Percentiles rank a stretch among this genome's conserved stretches.
phyloP scores from a whole-genome alignment of 2,797 vertebrate species.

The Scleropages formosus region DNA sequence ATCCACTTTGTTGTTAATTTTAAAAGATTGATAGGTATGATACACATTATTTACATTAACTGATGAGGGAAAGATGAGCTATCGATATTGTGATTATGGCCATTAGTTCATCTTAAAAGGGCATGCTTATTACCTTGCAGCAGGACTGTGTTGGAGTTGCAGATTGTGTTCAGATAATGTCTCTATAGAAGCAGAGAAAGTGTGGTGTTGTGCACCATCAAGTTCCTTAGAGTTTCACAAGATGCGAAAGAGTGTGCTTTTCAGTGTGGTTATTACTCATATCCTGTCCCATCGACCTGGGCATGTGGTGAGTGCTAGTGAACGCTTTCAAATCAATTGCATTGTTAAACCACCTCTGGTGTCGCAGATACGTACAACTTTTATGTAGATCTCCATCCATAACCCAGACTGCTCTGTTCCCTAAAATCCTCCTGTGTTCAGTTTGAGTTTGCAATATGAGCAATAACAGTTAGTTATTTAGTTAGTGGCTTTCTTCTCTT shows the following conservation, averaged over 20 bases:
- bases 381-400: neutral
- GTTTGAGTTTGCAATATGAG: neutral
- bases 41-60: no score
- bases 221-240: conserved; percentile 13
- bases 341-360: neutral
- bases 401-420: neutral
- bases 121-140: no score
- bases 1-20: no score
- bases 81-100: neutral
- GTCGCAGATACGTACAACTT: neutral
- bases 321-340: conserved; percentile 7
- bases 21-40: no score
- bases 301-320: conserved; percentile 4
- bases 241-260: neutral
- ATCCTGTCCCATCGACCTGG: conserved; percentile 14
- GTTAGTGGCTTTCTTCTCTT: neutral
- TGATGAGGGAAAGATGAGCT: neutral
- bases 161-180: no score
- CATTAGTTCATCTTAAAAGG: neutral
- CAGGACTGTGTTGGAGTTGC: no score
- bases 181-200: neutral
- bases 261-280: neutral
- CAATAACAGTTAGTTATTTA: neutral
- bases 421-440: neutral
- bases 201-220: neutral